phyloP scores from a whole-genome alignment of 2,888 invertebrate genomes.

The Tortrix viridana region DNA sequence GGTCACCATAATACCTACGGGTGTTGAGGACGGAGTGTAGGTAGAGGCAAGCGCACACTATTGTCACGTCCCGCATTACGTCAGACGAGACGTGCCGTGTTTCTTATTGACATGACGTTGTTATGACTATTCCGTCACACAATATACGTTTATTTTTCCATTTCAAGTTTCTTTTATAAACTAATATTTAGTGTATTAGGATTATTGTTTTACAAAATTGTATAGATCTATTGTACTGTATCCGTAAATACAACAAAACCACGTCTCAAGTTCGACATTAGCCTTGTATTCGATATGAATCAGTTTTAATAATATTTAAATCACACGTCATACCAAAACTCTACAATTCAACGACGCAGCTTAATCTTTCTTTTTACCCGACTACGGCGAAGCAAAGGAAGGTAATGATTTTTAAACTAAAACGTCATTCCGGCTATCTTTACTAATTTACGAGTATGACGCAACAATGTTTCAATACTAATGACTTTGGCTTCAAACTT shows the following conservation, averaged over 20 bases:
- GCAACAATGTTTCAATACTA: conserved; percentile 20
- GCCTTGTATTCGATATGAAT: conserved; percentile 3
- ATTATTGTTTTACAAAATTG: no score
- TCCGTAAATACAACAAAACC: no score
- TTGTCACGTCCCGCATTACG: conserved; percentile 33
- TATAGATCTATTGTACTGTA: no score
- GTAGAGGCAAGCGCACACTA: conserved; percentile 24
- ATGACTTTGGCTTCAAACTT: conserved; percentile 10
- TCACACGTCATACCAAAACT: no score
- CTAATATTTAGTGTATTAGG: no score
- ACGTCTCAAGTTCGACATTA: background rate
- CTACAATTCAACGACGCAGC: no score
- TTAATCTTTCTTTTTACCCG: no score
- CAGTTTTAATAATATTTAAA: no score
- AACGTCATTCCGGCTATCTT: background rate
- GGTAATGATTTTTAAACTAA: background rate
- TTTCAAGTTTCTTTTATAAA: no score
- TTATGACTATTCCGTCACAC: background rate
- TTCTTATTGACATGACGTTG: conserved; percentile 1
- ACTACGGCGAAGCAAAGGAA: no score
- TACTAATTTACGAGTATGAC: conserved; percentile 9
- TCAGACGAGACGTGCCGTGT: conserved; percentile 13
- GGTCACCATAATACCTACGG: no score
- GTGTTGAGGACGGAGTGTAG: conserved; percentile 23
- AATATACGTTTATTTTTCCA: background rate